A percentile compares a stretch with the other conserved stretches of the same genome.
These are phyloP conservation scores for Tuberolachnus salignus DNA, from an alignment of 2,888 invertebrate species.

Conservation along the genomic window DNA sequence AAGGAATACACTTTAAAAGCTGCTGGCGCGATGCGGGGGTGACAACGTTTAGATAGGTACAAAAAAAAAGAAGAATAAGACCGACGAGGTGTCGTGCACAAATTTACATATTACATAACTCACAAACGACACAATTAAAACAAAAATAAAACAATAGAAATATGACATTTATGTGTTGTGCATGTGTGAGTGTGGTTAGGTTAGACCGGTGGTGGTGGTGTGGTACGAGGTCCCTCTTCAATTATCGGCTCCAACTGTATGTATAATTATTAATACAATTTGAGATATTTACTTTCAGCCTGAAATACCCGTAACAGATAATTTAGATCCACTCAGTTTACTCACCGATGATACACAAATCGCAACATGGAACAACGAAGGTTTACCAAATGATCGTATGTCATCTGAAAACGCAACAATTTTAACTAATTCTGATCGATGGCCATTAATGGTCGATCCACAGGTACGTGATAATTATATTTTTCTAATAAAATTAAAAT, in stretches of 20 bases:
- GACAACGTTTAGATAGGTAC: no score
- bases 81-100: no score
- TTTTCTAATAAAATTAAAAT: neutral
- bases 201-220: no score
- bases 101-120: no score
- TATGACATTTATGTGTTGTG: no score
- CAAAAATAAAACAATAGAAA: no score
- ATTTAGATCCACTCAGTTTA: constrained; percentile 81
- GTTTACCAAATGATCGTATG: constrained; percentile 88
- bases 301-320: constrained; percentile 79
- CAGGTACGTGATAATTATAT: constrained; percentile 66
- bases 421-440: constrained; percentile 83
- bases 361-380: constrained; percentile 94
- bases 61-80: no score
- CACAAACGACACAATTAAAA: no score
- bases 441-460: constrained; percentile 96
- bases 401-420: constrained; percentile 94
- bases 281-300: constrained; percentile 63
- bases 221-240: no score
- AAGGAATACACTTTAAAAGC: no score
- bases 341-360: constrained; percentile 91
- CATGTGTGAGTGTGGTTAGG: no score
- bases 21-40: no score
- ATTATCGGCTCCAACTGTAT: neutral
- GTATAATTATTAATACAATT: neutral